Evolutionary conservation across 2,113 vertebrate species (phyloP), one percentile per base, ranked within the genome.

Genomic region (Callospermophilus lateralis): DNA sequence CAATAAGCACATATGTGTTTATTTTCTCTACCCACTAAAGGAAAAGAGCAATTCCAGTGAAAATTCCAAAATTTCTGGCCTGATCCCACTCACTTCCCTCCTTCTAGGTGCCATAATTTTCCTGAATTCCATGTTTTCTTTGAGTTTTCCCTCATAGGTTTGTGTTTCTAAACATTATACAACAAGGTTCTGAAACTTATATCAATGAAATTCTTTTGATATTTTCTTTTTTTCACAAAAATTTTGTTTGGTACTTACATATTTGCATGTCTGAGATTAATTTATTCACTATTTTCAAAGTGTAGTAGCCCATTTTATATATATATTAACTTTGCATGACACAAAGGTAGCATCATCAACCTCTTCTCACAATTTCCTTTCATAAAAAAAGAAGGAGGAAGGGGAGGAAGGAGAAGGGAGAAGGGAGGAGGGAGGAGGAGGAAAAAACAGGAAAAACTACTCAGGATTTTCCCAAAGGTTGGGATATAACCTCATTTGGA

Each of bases 31-130:
- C 12, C 22, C 5, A 48, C 16, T 42, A 53, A 51, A 76, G 34
- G 13, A 39, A 37, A 74, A 81, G 30, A 3, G 1, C 4, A 30
- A 61, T 83, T 4, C 12, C 10, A 42, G 19, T 6, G 5, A 45
- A 10, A 8, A 17, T 72, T 55, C 9, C 32, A 3, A 17, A 55
- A 20, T 28, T 6, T 10, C 3, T 0, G 0, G 2, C 19, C 10
- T 63, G 6, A 67, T 58, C 30, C 3, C 3, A 10, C 16, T 19
- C 20, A 45, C 1, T 51, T 48, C 19, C 17, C 1, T n/a, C 6
- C 32, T 61, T 15, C 30, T n/a, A 13, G 8, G 68, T 48, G 28
- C 19, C 42, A 51, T 19, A 9, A 26, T n/a, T 77, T 6, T 39
- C 58, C 4, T 65, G 10, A 26, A 53, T 45, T 63, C 24, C 37